Conservation (phyloP, 1,140 invertebrate genomes). For the Brachionus koreanus region DNA sequence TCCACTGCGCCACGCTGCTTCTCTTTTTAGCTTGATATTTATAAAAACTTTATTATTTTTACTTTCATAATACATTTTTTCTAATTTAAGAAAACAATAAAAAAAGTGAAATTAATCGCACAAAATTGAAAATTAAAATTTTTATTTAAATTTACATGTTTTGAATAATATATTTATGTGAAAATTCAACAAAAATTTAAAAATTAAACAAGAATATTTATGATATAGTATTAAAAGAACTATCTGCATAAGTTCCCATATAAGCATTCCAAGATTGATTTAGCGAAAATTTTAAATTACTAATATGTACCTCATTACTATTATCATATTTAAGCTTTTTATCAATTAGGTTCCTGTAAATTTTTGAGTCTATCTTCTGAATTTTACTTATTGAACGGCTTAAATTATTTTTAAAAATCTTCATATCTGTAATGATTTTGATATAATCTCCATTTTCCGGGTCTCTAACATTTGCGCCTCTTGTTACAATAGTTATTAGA, state of each 20-base stretch:
- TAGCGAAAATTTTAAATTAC: neutral
- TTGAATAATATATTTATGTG: too few species aligned
- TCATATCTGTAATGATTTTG: neutral
- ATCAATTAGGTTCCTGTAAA: neutral
- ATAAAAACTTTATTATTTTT: neutral
- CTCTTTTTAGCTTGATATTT: neutral
- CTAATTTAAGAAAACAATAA: too few species aligned
- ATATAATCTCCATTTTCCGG: neutral
- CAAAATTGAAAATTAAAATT: too few species aligned
- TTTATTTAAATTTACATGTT: too few species aligned
- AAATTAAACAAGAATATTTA: neutral
- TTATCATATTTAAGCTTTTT: neutral
- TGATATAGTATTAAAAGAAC: neutral
- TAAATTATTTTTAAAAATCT: neutral
- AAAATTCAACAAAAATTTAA: neutral
- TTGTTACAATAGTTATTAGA: neutral
- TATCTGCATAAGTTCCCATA: neutral
- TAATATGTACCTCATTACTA: neutral
- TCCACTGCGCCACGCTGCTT: constrained; percentile 93
- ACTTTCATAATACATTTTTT: too few species aligned
- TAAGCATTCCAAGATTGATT: constrained; percentile 32
- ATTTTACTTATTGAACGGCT: neutral
- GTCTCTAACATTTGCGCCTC: neutral
- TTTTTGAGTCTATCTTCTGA: neutral
- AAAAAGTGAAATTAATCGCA: too few species aligned